A percentile compares a stretch with the other conserved stretches of the same genome.
Conservation (phyloP, 1,140 invertebrate genomes). For the Agrypnia vestita region DNA sequence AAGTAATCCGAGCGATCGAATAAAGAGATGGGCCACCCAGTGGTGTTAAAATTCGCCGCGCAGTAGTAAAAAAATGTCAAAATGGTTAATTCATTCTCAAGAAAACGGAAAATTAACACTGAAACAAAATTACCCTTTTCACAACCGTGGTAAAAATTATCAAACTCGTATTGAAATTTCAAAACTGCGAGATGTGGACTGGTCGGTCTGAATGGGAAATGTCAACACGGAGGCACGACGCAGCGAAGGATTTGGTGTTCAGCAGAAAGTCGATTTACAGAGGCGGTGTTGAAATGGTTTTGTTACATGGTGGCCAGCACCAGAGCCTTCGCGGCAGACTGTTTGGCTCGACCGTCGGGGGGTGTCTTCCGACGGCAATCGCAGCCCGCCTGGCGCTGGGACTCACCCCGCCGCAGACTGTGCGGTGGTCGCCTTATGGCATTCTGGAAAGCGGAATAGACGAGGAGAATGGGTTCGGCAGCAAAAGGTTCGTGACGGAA, state of each 20-base stretch:
- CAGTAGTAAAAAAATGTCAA: neutral
- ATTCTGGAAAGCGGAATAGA: neutral
- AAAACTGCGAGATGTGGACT: neutral
- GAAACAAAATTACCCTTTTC: neutral
- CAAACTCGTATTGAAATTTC: neutral
- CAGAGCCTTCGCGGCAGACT: neutral
- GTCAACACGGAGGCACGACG: neutral
- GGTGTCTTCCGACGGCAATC: constrained; percentile 28
- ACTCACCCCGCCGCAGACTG: neutral
- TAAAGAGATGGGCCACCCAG: neutral
- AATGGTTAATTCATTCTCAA: neutral
- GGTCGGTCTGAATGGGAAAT: constrained; percentile 10
- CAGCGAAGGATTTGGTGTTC: neutral
- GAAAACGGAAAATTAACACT: neutral
- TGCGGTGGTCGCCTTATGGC: neutral
- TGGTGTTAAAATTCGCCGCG: neutral
- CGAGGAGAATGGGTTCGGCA: too few relatives aligned
- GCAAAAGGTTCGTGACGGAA: too few relatives aligned
- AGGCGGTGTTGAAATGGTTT: neutral
- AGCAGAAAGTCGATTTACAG: neutral
- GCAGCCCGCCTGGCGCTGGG: constrained; percentile 27
- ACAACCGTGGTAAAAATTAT: neutral
- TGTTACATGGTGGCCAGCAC: neutral
- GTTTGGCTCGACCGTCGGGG: neutral
- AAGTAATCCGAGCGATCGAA: constrained; percentile 19